Evolutionary conservation across 2,888 invertebrate genomes (phyloP), one percentile per base, ranked within the genome.

Genomic region (Lasius fuliginosus): DNA sequence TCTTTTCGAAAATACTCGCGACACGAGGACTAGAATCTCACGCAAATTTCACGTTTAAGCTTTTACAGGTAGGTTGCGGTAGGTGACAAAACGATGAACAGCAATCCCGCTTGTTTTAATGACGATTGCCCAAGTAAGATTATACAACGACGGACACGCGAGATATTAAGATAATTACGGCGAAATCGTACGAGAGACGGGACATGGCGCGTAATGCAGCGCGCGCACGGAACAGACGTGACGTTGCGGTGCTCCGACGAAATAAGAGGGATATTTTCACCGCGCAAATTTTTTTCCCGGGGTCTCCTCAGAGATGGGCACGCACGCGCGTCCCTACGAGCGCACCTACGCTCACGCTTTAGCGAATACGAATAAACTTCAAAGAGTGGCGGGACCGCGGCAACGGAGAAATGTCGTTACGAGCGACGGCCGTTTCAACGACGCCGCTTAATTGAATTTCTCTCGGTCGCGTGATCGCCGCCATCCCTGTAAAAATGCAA

Each of bases 201-300:
- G 46, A 27, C 89, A 89, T 88, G 90, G 87, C n/a, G 85, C 88
- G 87, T 90, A 90, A 90, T 88, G 82, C 83, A 82, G 84, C 79
- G 87, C 27, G 30, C 27, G 27, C 15, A 27, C 56, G 58, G 18
- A 71, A 79, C 42, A 71, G 73, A 85, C 83, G 84, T 84, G 53
- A 46, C 42, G 46, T 46, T 36, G 18, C 64, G 77, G 79, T 77
- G 12, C 71, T 36, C 60, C 30, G 53, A 42, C 46, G 56, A 58
- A 77, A 79, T 68, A 60, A 67, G 76, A 83, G 36, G 62, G 53
- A 77, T 58, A 79, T 77, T 83, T 49, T 79, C 40, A 77, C 60
- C 83, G 69, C 33, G 75, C 83, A 58, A 83, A 71, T 81, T 84
- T 46, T 81, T 84, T 46, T 84, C 73, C 42, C 64, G 33, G 53